Evolutionary conservation across 2,888 invertebrate genomes (phyloP).

Genomic region (Chrysolina americana): DNA sequence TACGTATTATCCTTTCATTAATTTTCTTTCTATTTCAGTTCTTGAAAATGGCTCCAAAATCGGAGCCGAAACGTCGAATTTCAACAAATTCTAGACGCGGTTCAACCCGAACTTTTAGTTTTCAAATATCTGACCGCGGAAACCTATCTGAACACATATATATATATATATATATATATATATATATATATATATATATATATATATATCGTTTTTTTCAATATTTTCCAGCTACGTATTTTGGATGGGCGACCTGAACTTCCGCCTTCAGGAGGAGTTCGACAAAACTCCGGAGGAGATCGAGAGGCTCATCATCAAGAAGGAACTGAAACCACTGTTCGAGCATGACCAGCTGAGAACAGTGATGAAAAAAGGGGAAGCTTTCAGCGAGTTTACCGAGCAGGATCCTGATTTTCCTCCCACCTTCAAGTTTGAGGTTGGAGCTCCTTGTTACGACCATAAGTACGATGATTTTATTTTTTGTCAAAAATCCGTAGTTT

Average conservation of each 20-base stretch:
- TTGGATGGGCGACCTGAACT: conserved; percentile 94
- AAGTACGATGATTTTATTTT: conserved; percentile 72
- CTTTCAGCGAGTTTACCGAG: conserved; percentile 88
- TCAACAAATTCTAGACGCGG: too few relatives aligned
- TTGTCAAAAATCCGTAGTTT: neutral
- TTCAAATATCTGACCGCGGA: too few relatives aligned
- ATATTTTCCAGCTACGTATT: conserved; percentile 82
- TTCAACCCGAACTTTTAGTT: too few relatives aligned
- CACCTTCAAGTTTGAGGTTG: conserved; percentile 88
- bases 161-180: too few relatives aligned
- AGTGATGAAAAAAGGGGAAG: conserved; percentile 81
- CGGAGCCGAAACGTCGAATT: too few relatives aligned
- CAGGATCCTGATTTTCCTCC: conserved; percentile 84
- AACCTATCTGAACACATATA: too few relatives aligned
- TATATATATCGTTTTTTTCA: too few relatives aligned
- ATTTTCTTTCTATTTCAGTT: too few relatives aligned
- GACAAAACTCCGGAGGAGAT: conserved; percentile 78
- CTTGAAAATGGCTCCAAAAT: too few relatives aligned
- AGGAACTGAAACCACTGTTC: conserved; percentile 77
- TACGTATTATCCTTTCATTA: too few relatives aligned
- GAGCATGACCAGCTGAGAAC: conserved; percentile 83
- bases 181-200: too few relatives aligned
- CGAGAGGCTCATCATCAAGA: conserved; percentile 76
- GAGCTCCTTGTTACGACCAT: conserved; percentile 82
- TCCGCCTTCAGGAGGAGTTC: conserved; percentile 80